These are phyloP conservation scores for Magallana nippona DNA, from an alignment of 2,888 invertebrate genomes.

Conservation along the genomic window DNA sequence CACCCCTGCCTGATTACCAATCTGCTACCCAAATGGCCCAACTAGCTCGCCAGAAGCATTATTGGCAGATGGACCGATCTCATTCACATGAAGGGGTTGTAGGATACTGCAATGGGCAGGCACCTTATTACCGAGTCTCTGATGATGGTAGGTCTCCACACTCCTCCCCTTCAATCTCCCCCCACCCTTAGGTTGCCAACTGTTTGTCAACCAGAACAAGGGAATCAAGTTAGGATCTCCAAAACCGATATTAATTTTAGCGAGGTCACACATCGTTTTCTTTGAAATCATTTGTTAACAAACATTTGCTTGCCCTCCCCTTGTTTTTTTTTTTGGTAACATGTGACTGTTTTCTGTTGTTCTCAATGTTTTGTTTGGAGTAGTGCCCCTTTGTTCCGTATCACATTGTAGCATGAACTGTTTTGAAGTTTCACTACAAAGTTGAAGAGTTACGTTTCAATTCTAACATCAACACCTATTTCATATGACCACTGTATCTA, in stretches of 20 bases:
- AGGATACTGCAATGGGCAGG: constrained; percentile 50
- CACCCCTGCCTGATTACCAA: constrained; percentile 87
- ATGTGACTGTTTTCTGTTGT: constrained; percentile 8
- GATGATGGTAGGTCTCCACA: constrained; percentile 49
- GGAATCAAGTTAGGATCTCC: constrained; percentile 16
- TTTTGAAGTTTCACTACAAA: neutral
- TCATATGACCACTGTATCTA: constrained; percentile 6
- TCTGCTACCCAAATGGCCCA: constrained; percentile 91
- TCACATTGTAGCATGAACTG: constrained; percentile 12
- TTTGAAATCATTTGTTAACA: constrained; percentile 31
- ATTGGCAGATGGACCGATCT: constrained; percentile 83
- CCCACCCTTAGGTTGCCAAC: neutral
- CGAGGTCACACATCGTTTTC: neutral
- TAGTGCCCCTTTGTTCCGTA: neutral
- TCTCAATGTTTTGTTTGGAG: constrained; percentile 23
- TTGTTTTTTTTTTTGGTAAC: constrained; percentile 16
- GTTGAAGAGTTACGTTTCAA: constrained; percentile 11
- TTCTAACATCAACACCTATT: neutral
- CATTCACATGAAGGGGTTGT: constrained; percentile 90
- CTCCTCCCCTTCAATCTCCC: constrained; percentile 9
- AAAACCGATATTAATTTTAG: neutral
- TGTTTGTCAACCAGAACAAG: constrained; percentile 11
- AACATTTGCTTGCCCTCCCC: constrained; percentile 25
- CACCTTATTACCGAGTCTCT: constrained; percentile 38
- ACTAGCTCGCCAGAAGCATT: constrained; percentile 81